Conservation (phyloP, 2,113 vertebrate species). For the Scomber scombrus region DNA sequence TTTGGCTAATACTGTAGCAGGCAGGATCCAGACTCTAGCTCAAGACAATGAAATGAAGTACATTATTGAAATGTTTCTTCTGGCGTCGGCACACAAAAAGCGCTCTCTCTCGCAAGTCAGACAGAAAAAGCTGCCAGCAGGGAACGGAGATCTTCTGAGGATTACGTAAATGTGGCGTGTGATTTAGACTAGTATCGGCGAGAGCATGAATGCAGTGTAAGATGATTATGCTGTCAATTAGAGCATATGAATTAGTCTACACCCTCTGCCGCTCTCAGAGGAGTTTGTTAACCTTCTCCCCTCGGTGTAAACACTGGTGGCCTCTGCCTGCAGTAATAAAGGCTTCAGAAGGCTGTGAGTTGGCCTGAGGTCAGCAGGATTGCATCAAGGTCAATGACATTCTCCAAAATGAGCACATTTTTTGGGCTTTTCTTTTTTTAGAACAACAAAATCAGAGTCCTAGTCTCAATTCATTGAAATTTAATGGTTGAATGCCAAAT, state of each 20-base stretch:
- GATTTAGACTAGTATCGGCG: conserved; percentile 59
- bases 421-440: background rate
- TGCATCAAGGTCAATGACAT: conserved; percentile 14
- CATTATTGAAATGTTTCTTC: conserved; percentile 59
- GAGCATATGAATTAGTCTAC: conserved; percentile 55
- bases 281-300: conserved; percentile 66
- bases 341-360: background rate
- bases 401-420: background rate
- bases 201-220: conserved; percentile 47
- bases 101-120: conserved; percentile 22
- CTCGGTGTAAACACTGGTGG: conserved; percentile 45
- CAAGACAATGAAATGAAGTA: conserved; percentile 42
- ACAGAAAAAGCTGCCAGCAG: conserved; percentile 44
- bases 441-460: background rate
- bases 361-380: conserved; percentile 51
- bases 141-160: conserved; percentile 67
- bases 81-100: conserved; percentile 42
- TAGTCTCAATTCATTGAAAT: background rate
- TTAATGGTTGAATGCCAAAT: background rate
- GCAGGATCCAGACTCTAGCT: conserved; percentile 10
- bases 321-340: conserved; percentile 29
- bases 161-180: conserved; percentile 73
- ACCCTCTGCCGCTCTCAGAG: conserved; percentile 34
- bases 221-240: conserved; percentile 75
- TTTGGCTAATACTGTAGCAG: conserved; percentile 56